Evolutionary conservation across 2,113 vertebrate genomes (phyloP), one percentile per base, ranked within the genome.

Genomic region (Halcyon senegalensis): DNA sequence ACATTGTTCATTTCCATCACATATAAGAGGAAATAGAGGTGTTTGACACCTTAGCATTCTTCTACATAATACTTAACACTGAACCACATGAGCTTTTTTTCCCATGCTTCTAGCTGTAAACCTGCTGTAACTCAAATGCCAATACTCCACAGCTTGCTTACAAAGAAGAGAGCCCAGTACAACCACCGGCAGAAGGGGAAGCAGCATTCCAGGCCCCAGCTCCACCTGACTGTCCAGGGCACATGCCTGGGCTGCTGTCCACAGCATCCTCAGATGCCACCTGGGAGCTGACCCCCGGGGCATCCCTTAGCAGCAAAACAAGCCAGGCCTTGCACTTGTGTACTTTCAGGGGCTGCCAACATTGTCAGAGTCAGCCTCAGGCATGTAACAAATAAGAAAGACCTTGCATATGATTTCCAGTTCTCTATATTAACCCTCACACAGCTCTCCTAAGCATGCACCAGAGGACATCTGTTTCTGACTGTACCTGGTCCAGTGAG

Each of bases 231-330:
- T 41, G 48, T 48, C 33, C 44, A 60, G 23, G 35, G 13, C 62
- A 68, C n/a, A 58, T 0, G 0, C 8, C 41, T 2, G 58, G 16
- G 79, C 23, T 0, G 2, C 7, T 4, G 9, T 68, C 16, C 58
- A 63, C 15, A n/a, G 53, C 58, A 86, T 31, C 9, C 20, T 31
- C 13, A 72, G 35, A 43, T 15, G 23, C 13, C 16, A 73, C 35
- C 14, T 12, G 9, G 10, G 12, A 89, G 69, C 64, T 81, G n/a
- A 64, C 81, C 76, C 37, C 41, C 31, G 41, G 1, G 9, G 35
- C 35, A 92, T 7, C 12, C 23, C 79, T 87, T 35, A 48, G 27
- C 33, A 72, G 58, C 23, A 88, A 75, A 86, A 62, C 11, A 79
- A 63, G 17, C 23, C 43, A 53, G 11, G 39, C 17, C 17, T 80